Conservation (phyloP, 2,113 vertebrate genomes). For the Ochotona curzoniae region DNA sequence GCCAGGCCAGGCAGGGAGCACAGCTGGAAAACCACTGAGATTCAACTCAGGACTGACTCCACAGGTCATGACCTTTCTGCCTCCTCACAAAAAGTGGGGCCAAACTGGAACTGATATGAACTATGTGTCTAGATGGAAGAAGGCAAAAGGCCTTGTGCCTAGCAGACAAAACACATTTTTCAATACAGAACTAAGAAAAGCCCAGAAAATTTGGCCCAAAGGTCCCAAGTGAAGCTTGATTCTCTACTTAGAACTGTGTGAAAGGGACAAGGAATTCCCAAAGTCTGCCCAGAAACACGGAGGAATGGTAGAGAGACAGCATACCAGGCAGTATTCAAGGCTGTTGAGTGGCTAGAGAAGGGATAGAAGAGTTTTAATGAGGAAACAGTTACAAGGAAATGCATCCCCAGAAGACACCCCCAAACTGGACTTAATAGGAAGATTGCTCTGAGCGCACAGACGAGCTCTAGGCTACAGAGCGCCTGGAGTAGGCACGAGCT, state of each 20-base stretch:
- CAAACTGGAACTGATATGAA: background rate
- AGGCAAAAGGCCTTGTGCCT: background rate
- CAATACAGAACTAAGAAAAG: background rate
- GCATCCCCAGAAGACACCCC: background rate
- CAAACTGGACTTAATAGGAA: background rate
- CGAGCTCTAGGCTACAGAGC: background rate
- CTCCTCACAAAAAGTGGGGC: background rate
- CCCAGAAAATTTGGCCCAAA: slow-evolving; percentile 3
- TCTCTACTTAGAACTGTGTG: background rate
- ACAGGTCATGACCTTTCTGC: background rate
- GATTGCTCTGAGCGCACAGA: background rate
- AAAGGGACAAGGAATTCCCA: background rate
- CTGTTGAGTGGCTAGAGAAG: background rate
- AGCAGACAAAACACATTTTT: background rate
- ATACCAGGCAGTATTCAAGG: background rate
- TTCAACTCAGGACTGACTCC: background rate
- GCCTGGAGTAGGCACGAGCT: background rate
- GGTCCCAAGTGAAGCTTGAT: background rate
- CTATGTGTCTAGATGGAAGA: background rate
- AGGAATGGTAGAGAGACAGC: background rate
- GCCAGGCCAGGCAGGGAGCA: background rate
- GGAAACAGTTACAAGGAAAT: background rate
- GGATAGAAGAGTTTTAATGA: background rate
- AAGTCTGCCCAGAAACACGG: background rate
- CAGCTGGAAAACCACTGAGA: background rate